Base-by-base conservation (phyloP, 35 echinoderm and acorn worm species). In the Lytechinus pictus region DNA sequence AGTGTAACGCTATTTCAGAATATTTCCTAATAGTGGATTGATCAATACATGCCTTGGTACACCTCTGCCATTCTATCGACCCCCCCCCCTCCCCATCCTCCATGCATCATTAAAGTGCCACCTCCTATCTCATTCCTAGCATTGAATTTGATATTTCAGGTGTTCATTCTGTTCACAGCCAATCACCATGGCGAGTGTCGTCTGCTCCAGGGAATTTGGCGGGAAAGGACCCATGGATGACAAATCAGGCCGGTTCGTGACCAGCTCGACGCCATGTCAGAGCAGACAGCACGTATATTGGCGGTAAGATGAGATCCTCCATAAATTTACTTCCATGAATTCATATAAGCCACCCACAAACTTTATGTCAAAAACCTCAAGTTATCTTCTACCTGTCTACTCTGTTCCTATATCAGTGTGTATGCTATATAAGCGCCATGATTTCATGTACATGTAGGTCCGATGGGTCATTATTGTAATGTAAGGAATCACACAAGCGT, bases 131-230 rank as follows among this genome's bases (percentile, higher is more conserved):
- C 88, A 13, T 52, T 90, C 27, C 27, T 5, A 14, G 52, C 28
- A 9, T 44, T 52, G 28, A 90, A 52, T 90, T 9, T 90, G 88
- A 90, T 90, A 54, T 90, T 90, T 90, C 88, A 90, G 88, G 88
- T 90, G 88, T 90, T 54, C 29, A 14, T 33, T 13, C 88, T 28
- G 0, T 52, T 90, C 88, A 54, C 4, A 44, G 5, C 88, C 88
- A 54, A 52, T 90, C 66, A 79, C 6, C 16, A 8, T 19, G 66
- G 21, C 66, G 19, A 7, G 66, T 24, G 66, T 79, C 66, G 66
- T n/a, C 66, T 79, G 19, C 66, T 24, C 19, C 66, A 79, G 8
- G n/a, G 66, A 44, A 79, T 79, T n/a, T n/a, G 66, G 66, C 66
- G 66, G 66, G 66, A 79, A 16, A 79, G 66, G 57, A 60, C 57